phyloP scores from a whole-genome alignment of 2,888 invertebrate genomes.

The Drosophila imparisetae region DNA sequence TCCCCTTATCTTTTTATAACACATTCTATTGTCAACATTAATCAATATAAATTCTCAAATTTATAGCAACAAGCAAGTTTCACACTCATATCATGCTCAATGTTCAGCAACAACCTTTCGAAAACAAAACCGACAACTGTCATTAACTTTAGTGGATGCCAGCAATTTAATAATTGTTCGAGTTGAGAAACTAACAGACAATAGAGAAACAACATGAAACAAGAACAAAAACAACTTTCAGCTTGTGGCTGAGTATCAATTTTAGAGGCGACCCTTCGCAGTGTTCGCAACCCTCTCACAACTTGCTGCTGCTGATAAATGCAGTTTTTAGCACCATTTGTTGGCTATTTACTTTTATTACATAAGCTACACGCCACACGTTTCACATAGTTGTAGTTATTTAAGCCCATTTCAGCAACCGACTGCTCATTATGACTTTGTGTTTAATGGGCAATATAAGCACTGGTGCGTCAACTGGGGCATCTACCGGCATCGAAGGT shows the following conservation, averaged over 20 bases:
- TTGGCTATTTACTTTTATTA: constrained; percentile 77
- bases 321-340: constrained; percentile 69
- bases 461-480: constrained; percentile 38
- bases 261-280: constrained; percentile 32
- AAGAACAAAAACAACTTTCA: constrained; percentile 18
- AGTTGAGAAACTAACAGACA: constrained; percentile 52
- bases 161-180: constrained; percentile 39
- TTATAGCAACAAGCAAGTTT: constrained; percentile 16
- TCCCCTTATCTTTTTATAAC: not conserved
- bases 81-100: constrained; percentile 19
- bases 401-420: constrained; percentile 75
- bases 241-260: constrained; percentile 38
- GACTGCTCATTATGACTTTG: constrained; percentile 77
- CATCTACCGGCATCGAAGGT: constrained; percentile 5
- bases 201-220: constrained; percentile 32
- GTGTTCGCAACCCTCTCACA: constrained; percentile 28
- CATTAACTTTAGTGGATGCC: constrained; percentile 44
- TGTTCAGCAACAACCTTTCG: constrained; percentile 41
- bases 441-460: constrained; percentile 77
- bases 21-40: not conserved
- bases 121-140: constrained; percentile 49
- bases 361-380: constrained; percentile 58
- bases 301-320: constrained; percentile 66
- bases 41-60: constrained; percentile 22
- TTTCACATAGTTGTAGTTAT: constrained; percentile 64